Conservation (phyloP, 2,113 vertebrate genomes). For the Diadophis punctatus region DNA sequence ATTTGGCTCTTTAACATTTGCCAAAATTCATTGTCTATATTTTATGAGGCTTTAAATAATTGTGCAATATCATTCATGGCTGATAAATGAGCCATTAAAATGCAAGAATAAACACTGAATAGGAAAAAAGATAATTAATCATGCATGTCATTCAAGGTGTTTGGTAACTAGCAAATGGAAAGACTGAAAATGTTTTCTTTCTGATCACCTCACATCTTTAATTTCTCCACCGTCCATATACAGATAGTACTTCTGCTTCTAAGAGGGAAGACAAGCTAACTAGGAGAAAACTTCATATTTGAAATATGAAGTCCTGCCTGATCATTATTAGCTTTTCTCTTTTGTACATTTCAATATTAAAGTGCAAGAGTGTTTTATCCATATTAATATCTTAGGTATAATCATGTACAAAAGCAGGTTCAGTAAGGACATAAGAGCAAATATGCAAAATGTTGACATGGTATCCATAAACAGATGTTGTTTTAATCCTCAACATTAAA, state of each 20-base stretch:
- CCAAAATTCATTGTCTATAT: conserved; percentile 29
- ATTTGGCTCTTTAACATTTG: background rate
- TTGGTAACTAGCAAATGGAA: background rate
- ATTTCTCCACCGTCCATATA: background rate
- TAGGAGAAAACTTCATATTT: background rate
- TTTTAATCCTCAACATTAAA: background rate
- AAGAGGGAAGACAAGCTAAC: background rate
- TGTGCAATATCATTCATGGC: background rate
- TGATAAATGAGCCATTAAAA: conserved; percentile 14
- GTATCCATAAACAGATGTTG: background rate
- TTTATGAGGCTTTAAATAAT: conserved; percentile 19
- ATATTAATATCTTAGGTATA: background rate
- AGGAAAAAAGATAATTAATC: background rate
- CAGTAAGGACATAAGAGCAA: background rate
- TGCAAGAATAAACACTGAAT: background rate
- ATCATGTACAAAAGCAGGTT: background rate
- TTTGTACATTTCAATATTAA: background rate
- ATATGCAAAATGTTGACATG: background rate
- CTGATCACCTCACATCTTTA: background rate
- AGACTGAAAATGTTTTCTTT: background rate
- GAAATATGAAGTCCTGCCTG: background rate
- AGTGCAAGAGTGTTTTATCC: background rate
- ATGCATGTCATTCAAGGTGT: background rate
- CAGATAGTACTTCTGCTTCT: background rate
- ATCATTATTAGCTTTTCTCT: background rate